Conservation (phyloP, 2,888 invertebrate species). For the Troides oblongomaculatus region DNA sequence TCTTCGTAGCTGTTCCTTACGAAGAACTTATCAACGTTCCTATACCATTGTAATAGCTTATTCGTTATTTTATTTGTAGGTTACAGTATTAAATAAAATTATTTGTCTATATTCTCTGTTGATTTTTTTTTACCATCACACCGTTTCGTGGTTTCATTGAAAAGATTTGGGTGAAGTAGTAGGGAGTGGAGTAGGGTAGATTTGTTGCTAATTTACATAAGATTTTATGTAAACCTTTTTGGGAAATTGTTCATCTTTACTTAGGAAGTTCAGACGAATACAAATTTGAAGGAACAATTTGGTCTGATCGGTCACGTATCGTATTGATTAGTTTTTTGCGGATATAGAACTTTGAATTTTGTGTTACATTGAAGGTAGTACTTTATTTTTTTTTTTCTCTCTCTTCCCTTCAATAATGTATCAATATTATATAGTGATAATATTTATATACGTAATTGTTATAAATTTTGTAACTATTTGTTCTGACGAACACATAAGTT, state of each 20-base stretch:
- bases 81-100: too few species aligned
- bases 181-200: too few species aligned
- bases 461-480: too few species aligned
- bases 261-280: slow-evolving; percentile 7
- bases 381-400: too few species aligned
- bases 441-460: too few species aligned
- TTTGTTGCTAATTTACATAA: too few species aligned
- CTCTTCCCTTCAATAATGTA: too few species aligned
- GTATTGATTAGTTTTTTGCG: slow-evolving; percentile 5
- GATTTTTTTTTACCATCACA: background rate
- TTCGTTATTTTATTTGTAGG: slow-evolving; percentile 18
- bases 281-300: slow-evolving; percentile 13
- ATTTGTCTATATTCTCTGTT: slow-evolving; percentile 29
- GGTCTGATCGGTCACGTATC: slow-evolving; percentile 10
- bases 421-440: too few species aligned
- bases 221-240: too few species aligned
- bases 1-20: slow-evolving; percentile 64
- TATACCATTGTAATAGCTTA: slow-evolving; percentile 42
- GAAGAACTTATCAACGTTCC: slow-evolving; percentile 64
- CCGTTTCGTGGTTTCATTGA: too few species aligned
- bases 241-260: background rate
- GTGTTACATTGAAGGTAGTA: background rate
- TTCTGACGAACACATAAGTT: too few species aligned
- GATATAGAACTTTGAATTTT: background rate
- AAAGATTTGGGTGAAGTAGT: too few species aligned